Evolutionary conservation across 2,888 invertebrate genomes (phyloP), one percentile per base, ranked within the genome.

Genomic region (Willowsia nigromaculata): DNA sequence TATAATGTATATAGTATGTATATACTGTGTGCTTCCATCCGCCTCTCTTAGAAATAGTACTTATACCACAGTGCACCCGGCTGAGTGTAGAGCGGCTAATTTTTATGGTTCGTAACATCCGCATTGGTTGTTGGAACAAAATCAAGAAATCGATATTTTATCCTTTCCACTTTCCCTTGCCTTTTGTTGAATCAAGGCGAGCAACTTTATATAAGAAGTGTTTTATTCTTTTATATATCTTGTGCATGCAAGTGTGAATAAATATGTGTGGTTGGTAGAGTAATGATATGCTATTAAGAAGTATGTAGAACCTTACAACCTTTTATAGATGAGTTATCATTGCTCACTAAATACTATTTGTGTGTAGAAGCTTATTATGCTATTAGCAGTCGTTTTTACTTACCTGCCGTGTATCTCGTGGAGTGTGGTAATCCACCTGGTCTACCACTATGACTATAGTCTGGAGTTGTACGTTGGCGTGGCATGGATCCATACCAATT

Each of bases 401-500:
- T 89, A 92, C 92, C 92, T 91, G 91, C 85, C n/a, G 92, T 90
- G 76, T 92, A 92, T 88, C 92, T 88, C 13, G 91, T 83, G 47
- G 90, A 90, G 13, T 90, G 90, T 74, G 91, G 91, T 43, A 91
- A 56, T 65, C 88, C 90, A 56, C 71, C 88, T 11, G 89, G 65
- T 85, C 90, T 85, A 47, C 85, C 82, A 30, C 78, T 56, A 65
- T 65, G 65, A 22, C 25, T 76, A 22, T 84, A 82, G 47, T 87
- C 88, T n/a, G 88, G 65, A 15, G 85, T 68, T 25, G 91, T 85
- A 25, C 92, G 82, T 76, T 91, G 91, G 56, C 92, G 90, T 9
- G 92, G 92, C 92, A 93, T 93, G 15, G 92, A 92, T 9, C 92
- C 92, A 84, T 93, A 93, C 92, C 92, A 92, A 56, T 89, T 88